phyloP scores from a whole-genome alignment of 92 coral and sea anemone genomes.

The Micromussa lordhowensis region DNA sequence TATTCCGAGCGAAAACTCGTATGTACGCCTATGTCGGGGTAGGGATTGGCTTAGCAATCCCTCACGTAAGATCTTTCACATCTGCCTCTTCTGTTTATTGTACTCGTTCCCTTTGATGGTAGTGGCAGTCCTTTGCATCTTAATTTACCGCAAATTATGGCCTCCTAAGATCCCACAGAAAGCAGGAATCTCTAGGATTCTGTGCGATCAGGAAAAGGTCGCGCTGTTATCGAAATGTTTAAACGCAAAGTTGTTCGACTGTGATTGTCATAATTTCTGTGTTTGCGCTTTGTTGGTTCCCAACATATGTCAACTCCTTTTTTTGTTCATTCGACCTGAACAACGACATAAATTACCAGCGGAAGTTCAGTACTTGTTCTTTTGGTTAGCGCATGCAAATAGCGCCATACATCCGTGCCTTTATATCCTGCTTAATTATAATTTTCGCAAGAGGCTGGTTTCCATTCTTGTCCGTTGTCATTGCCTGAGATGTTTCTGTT shows the following conservation, averaged over 20 bases:
- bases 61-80: conserved; percentile 27
- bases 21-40: not conserved
- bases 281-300: conserved; percentile 59
- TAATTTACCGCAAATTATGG: conserved; percentile 53
- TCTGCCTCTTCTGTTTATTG: conserved; percentile 23
- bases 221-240: conserved; percentile 22
- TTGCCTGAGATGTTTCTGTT: not conserved
- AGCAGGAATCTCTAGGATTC: too few relatives aligned
- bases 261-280: conserved; percentile 21
- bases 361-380: not conserved
- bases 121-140: conserved; percentile 9
- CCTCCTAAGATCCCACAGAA: conserved; percentile 57
- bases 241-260: conserved; percentile 33
- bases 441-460: conserved; percentile 30
- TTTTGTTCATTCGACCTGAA: conserved; percentile 1
- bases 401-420: conserved; percentile 50
- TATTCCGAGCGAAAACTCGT: not conserved
- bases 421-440: conserved; percentile 37
- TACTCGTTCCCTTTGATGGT: conserved; percentile 40
- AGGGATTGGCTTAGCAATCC: not conserved
- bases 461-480: conserved; percentile 2
- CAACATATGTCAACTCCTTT: conserved; percentile 46
- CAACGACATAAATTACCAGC: not conserved
- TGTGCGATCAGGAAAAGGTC: conserved; percentile 33
- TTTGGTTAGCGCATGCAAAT: conserved; percentile 58